Percentiles rank a stretch among this genome's conserved stretches.
Conservation (phyloP, 2,797 vertebrate species). For the Choloepus didactylus region DNA sequence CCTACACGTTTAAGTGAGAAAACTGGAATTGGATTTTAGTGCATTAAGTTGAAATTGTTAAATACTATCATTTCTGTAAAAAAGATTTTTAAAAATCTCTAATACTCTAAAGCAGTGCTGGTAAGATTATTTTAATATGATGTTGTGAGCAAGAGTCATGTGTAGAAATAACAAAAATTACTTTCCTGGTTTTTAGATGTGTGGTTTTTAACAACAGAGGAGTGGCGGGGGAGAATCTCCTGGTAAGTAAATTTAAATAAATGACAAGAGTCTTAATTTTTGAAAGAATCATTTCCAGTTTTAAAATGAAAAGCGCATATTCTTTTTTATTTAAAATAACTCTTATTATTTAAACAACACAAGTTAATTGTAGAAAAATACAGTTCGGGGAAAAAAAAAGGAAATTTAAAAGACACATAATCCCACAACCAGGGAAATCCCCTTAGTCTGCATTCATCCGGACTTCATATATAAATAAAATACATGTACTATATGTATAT, state of each 20-base stretch:
- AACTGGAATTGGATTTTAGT: slow-evolving; percentile 52
- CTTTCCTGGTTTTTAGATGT: slow-evolving; percentile 92
- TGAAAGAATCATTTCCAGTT: slow-evolving; percentile 63
- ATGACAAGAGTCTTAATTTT: slow-evolving; percentile 62
- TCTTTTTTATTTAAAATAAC: slow-evolving; percentile 52
- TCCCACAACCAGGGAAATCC: slow-evolving; percentile 14
- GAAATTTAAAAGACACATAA: background rate
- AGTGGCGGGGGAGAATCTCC: slow-evolving; percentile 95
- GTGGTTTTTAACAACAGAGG: slow-evolving; percentile 99
- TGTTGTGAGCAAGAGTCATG: slow-evolving; percentile 22
- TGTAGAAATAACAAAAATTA: slow-evolving; percentile 76
- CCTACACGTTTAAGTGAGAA: background rate
- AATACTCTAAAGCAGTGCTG: background rate
- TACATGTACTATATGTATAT: background rate
- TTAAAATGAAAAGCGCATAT: slow-evolving; percentile 52
- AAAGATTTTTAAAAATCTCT: background rate
- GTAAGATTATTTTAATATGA: slow-evolving; percentile 30
- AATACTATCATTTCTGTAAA: background rate
- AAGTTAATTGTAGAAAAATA: slow-evolving; percentile 42
- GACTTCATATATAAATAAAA: background rate
- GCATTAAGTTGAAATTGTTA: slow-evolving; percentile 21
- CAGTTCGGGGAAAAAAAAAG: background rate
- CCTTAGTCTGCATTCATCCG: background rate
- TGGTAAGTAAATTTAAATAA: slow-evolving; percentile 92
- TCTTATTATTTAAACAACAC: slow-evolving; percentile 15